Evolutionary conservation across 2,888 invertebrate species (phyloP), one percentile per base, ranked within the genome.

Genomic region (Coelogynopora nodosa): DNA sequence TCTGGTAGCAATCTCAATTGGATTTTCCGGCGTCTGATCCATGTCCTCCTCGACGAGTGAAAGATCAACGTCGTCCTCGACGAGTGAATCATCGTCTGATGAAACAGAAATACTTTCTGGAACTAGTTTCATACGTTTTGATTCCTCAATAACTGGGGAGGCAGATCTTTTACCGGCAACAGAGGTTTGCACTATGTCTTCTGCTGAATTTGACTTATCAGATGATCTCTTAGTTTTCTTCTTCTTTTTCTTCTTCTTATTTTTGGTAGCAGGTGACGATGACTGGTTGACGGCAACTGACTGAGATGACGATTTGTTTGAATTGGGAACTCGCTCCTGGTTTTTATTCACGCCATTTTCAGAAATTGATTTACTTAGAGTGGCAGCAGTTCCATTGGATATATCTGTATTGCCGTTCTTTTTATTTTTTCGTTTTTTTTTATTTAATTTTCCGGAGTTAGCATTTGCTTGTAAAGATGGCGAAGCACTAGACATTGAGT

Each of bases 41-140:
- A n/a, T 26, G 18, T 74, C 27, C 74, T 74, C 74, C 74, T 74
- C 74, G n/a, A n/a, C n/a, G n/a, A n/a, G n/a, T n/a, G n/a, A n/a
- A n/a, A n/a, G n/a, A n/a, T n/a, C n/a, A n/a, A n/a, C n/a, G n/a
- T n/a, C n/a, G n/a, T n/a, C n/a, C n/a, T n/a, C n/a, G n/a, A n/a
- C n/a, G n/a, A n/a, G n/a, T n/a, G n/a, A n/a, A 23, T 23, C 74
- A 26, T 23, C 74, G 27, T 74, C 74, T 23, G 74, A 74, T 18
- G 49, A 18, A 49, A 13, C 18, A 49, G 49, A 18, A n/a, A n/a
- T n/a, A 49, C 49, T 49, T 49, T 13, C 49, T 5, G 49, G 49
- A 49, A 49, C 49, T 13, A 13, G 74, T 74, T 74, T 74, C 74
- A 13, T 74, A 2, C 74, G 10, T 23, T 74, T 74, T 74, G 5